A percentile compares a stretch with the other conserved stretches of the same genome.
These are phyloP conservation scores for Cryptotis parvus DNA, from an alignment of 2,113 vertebrate species.

Conservation along the genomic window DNA sequence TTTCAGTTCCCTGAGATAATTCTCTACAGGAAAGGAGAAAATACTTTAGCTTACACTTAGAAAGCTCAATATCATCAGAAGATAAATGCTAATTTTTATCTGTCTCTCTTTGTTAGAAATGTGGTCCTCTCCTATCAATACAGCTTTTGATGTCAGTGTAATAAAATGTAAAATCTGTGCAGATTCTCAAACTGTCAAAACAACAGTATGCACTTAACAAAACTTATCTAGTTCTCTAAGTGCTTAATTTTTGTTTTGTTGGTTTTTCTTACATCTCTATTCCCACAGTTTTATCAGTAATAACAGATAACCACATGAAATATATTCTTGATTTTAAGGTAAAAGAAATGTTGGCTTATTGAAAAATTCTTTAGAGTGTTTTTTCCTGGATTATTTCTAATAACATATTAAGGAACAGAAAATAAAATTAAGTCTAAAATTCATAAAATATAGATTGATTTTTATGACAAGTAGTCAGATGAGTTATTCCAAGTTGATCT, in stretches of 20 bases:
- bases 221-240: conserved; percentile 79
- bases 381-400: conserved; percentile 51
- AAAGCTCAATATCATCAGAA: conserved; percentile 72
- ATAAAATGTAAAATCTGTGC: conserved; percentile 84
- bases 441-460: conserved; percentile 37
- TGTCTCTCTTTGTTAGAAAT: conserved; percentile 79
- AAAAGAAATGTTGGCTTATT: conserved; percentile 65
- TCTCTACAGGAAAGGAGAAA: conserved; percentile 39
- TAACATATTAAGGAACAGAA: conserved; percentile 33
- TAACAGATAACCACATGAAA: conserved; percentile 60
- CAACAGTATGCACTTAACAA: conserved; percentile 81
- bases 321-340: conserved; percentile 61
- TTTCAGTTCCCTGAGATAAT: conserved; percentile 55
- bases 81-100: conserved; percentile 83
- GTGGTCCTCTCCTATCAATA: conserved; percentile 79
- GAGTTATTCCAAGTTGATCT: conserved; percentile 43
- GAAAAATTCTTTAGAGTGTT: conserved; percentile 18
- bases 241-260: conserved; percentile 71
- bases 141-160: conserved; percentile 83
- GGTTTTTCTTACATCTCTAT: conserved; percentile 68
- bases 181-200: conserved; percentile 84
- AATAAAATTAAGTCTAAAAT: neutral
- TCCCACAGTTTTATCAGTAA: conserved; percentile 44
- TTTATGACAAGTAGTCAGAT: conserved; percentile 59
- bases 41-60: conserved; percentile 56